Base-by-base conservation (phyloP, 2,797 vertebrate genomes). In the Clamator glandarius region DNA sequence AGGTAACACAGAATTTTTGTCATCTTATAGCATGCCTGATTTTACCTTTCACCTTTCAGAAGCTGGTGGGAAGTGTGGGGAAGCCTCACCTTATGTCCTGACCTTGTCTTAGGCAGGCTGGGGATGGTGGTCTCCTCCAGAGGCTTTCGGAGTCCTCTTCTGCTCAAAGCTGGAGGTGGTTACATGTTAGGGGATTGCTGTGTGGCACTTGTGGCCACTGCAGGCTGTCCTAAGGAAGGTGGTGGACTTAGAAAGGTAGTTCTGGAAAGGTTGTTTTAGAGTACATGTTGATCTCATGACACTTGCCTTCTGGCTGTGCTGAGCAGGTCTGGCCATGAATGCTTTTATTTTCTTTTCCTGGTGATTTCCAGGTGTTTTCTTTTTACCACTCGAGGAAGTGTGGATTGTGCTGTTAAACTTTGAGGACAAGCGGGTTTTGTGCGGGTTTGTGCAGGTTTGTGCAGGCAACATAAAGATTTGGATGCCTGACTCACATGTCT, bases 1-100 rank as follows among this genome's bases (percentile, higher is more conserved):
- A 98, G 99, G 99, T 99, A 96, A 98, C 76, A 9, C 5, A 21
- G 11, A 25, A 33, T 62, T 89, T 85, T 72, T 85, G 11, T 29
- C 19, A 79, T 66, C 28, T 35, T 74, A 3, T 44, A 55, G 31
- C 68, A 51, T 13, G 17, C 7, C 8, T 88, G 44, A 26, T 64
- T 55, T 46, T 69, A 44, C 14, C 41, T n/a, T 66, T 68, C 31
- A 48, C 11, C 50, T 41, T 23, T 15, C 31, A 74, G 51, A 52
- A 77, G 31, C 5, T 41, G 33, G 73, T 26, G 19, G 21, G 19
- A 48, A 35, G 35, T 39, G 21, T 26, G 72, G 24, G 59, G 51
- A 84, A 81, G 15, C n/a, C 42, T 68, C 17, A 19, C 8, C 21
- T 83, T 61, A 15, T 36, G 35, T 82, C 35, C 29, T 86, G 46